Evolutionary conservation across 2,888 invertebrate genomes (phyloP).

Genomic region (Thysanoteuthis rhombus): DNA sequence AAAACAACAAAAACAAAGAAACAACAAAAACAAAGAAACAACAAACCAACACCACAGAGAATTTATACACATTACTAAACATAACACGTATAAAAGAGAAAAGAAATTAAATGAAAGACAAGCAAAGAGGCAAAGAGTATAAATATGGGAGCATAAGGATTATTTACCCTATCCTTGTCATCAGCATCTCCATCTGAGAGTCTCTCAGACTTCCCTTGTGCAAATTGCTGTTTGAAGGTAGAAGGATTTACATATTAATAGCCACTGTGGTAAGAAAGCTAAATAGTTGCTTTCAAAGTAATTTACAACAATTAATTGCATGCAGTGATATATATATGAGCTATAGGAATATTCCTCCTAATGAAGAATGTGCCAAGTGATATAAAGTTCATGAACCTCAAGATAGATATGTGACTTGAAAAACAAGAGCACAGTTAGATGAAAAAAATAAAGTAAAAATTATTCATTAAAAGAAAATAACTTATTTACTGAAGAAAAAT

Average conservation of each 20-base stretch:
- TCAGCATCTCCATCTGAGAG: slow-evolving; percentile 26
- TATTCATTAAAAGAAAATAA: too few species aligned
- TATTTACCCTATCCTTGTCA: slow-evolving; percentile 33
- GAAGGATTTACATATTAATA: background rate
- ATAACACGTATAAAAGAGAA: background rate
- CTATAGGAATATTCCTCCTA: background rate
- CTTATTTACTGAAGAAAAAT: too few species aligned
- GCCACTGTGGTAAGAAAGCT: background rate
- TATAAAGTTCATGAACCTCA: background rate
- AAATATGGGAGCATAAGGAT: background rate
- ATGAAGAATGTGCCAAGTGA: too few species aligned
- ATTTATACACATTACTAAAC: background rate
- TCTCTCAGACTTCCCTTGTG: slow-evolving; percentile 32
- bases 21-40: too few species aligned
- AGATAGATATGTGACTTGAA: background rate
- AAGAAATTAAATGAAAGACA: slow-evolving; percentile 1
- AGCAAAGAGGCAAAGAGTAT: background rate
- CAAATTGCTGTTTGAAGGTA: slow-evolving; percentile 32
- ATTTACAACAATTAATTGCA: background rate
- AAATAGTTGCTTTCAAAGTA: background rate
- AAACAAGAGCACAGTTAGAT: background rate
- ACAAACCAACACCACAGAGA: background rate
- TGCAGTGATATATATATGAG: background rate
- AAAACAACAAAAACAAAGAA: background rate
- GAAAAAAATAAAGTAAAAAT: background rate